Evolutionary conservation across 2,888 invertebrate genomes (phyloP), one percentile per base, ranked within the genome.

Genomic region (Dynastes grantii): DNA sequence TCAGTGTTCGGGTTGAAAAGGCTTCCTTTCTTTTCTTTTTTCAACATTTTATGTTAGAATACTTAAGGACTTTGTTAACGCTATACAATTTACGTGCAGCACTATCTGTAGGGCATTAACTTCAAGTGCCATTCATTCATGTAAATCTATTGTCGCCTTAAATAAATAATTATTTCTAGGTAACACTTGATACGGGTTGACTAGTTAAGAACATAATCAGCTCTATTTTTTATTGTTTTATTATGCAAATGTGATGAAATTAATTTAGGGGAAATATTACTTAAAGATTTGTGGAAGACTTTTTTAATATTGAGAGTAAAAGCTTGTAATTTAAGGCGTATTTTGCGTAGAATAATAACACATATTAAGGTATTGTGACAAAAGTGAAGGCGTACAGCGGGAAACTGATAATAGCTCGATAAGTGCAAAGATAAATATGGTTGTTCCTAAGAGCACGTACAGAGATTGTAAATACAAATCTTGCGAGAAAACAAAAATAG

Each of bases 1-100:
- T 55, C 65, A 67, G 53, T 76, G 67, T 77, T 37, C 77, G 16
- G n/a, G 77, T 55, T 77, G 76, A 61, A 61, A 63, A 64, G 76
- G 16, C 64, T 64, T 63, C 63, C 27, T 32, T 76, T 67, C n/a
- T 67, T 22, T 45, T 67, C 37, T 61, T 64, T 53, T 65, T 53
- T 32, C 27, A 37, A 64, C 64, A 22, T 67, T 67, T 68, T 68
- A 67, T 68, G 58, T 53, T 58, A 55, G 64, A 77, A 77, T 68
- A 67, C 55, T 68, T 68, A 58, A 55, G 55, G n/a, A 67, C 64
- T 64, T 76, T 76, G 49, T 65, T 11, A 40, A 22, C 51, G 45
- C 32, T 55, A 61, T 29, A 45, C 76, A 68, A 55, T 40, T 55
- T 67, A 58, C 67, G 45, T 53, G 58, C 11, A 49, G 68, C 67